Evolutionary conservation across 2,888 invertebrate genomes (phyloP), one percentile per base, ranked within the genome.

Genomic region (Drosophila testacea): DNA sequence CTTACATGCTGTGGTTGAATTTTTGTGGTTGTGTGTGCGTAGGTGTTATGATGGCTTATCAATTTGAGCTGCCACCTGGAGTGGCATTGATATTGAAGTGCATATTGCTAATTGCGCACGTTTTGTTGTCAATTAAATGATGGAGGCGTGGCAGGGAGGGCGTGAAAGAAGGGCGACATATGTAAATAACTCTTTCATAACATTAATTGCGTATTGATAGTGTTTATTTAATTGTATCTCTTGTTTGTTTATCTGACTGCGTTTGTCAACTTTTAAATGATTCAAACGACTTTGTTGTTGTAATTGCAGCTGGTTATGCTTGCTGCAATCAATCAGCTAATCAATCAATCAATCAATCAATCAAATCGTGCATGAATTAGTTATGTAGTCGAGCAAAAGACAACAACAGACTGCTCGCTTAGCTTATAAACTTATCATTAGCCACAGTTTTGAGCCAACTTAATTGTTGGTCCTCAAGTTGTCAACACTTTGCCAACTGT

Each of bases 161-260:
- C 42, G 34, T 30, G 36, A 13, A 3, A 28, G 27, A 4, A 38
- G 39, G 22, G 11, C 4, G 22, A 48, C 69, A 71, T 64, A 72
- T 65, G 68, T 66, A 77, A 80, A 80, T 77, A 77, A 67, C 60
- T 46, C 50, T 71, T 80, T 59, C 52, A 75, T 69, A 70, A 63
- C 75, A 71, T 72, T 79, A 77, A 84, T 85, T 71, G 77, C 77
- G 60, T 70, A 79, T 77, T 88, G 69, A 83, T 80, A 70, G 77
- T 85, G 80, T 82, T 80, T 81, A 59, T 73, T 73, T 70, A 65
- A 73, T 71, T 77, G 70, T 57, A 54, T 56, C 48, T 36, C 22
- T 60, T 68, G 52, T 11, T 44, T 22, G 42, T 22, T 47, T 59
- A 51, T 48, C 38, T 36, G 39, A 39, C 63, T 13, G n/a, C 41